Base-by-base conservation (phyloP, 1,140 invertebrate genomes). In the Cydia strobilella region DNA sequence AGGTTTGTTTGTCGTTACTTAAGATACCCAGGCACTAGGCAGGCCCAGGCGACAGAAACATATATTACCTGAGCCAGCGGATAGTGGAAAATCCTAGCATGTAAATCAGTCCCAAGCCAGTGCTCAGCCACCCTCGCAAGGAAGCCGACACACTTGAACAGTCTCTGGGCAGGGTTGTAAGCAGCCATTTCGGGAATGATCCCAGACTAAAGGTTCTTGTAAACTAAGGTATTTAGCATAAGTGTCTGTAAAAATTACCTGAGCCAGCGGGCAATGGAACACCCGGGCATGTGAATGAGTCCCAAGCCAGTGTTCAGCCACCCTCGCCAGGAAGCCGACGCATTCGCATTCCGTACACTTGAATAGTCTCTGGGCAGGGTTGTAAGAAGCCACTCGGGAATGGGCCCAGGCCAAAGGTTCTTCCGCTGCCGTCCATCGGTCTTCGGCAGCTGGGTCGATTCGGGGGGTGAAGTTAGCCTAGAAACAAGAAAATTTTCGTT, bases 231-330 rank as follows among this genome's bases (percentile, higher is more conserved):
- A 42, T 9, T 10, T 10, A 42, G 12, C 9, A 42, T 9, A 39
- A 39, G 35, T 45, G 42, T 45, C 12, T 45, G 13, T 13, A 27
- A 25, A 35, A 12, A 31, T 18, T 69, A 69, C 65, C 65, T 69
- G 65, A 18, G 84, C 82, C 76, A 90, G 81, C 74, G 95, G 94
- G 92, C 96, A 95, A 87, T 96, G 93, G 93, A 96, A 96, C 54
- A 96, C 95, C 75, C 96, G 93, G 35, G 96, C 91, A 89, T 96
- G 95, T 15, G 96, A 96, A 88, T 97, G 97, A 7, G 96, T 95
- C 42, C 96, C 96, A 35, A 97, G 93, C 94, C 97, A 98, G 86
- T 97, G 97, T 83, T 97, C 97, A 0, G 96, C 96, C 3, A 97
- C 94, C 74, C 97, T 94, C 13, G 96, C 95, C 27, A 97, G 93